Percentiles rank a stretch among this genome's conserved stretches.
These are phyloP conservation scores for Caretta caretta DNA, from an alignment of 2,113 vertebrate species.

Conservation along the genomic window DNA sequence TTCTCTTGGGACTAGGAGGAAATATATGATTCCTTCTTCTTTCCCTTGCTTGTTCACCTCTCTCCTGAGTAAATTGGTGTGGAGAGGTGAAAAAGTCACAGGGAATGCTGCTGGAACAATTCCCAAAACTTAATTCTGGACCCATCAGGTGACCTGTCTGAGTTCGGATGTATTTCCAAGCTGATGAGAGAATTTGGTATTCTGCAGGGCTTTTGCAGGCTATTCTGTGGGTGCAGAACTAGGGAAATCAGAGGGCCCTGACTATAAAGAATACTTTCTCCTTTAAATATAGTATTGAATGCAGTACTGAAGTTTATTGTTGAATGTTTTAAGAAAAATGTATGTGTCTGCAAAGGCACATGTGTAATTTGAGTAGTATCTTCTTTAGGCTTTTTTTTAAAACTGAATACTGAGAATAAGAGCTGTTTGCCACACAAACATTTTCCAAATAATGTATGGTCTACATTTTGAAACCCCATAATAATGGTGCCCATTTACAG, in stretches of 20 bases:
- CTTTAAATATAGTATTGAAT: background rate
- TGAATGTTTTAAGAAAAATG: background rate
- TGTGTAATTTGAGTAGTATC: background rate
- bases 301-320: background rate
- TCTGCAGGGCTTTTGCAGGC: background rate
- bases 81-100: background rate
- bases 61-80: background rate
- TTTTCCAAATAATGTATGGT: background rate
- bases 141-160: background rate
- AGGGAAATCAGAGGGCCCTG: background rate
- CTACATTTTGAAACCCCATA: background rate
- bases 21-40: background rate
- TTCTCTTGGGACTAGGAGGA: background rate
- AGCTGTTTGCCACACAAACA: background rate
- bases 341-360: background rate
- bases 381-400: background rate
- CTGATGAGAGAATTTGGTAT: background rate
- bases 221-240: background rate
- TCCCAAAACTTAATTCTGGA: background rate
- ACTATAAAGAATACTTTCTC: background rate
- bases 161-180: background rate
- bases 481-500: background rate
- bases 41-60: background rate
- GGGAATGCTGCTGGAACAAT: background rate
- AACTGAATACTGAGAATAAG: background rate